Conservation (phyloP, 2,797 vertebrate species). For the Peromyscus attwateri region DNA sequence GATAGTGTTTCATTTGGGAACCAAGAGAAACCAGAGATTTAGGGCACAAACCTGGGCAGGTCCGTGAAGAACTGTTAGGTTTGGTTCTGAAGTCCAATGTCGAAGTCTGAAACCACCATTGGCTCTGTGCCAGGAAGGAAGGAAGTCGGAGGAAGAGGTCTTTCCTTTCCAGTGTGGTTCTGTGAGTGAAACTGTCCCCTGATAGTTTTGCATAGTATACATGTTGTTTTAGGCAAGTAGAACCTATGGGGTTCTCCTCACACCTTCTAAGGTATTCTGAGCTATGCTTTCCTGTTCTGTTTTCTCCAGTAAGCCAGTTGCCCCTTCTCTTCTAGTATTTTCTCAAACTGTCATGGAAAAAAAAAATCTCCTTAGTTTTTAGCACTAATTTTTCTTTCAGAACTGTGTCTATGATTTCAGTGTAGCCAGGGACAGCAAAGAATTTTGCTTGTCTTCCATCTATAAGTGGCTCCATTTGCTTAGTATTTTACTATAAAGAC, state of each 20-base stretch:
- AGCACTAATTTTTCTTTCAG: background rate
- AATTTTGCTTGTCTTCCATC: background rate
- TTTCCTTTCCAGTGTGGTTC: background rate
- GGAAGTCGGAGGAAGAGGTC: background rate
- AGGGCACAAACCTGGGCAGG: background rate
- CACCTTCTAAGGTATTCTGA: background rate
- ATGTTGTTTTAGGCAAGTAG: background rate
- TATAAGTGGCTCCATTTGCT: background rate
- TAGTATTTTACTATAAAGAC: constrained; percentile 18
- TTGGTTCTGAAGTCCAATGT: background rate
- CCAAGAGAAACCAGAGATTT: background rate
- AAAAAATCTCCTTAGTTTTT: background rate
- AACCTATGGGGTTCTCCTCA: background rate
- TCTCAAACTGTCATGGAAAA: background rate
- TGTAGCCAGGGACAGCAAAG: background rate
- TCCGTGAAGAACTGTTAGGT: background rate
- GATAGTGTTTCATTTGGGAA: background rate
- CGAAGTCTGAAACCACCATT: background rate
- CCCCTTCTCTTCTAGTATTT: constrained; percentile 31
- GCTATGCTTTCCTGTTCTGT: background rate
- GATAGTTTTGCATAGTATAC: background rate
- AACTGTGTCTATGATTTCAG: background rate
- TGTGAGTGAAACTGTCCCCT: background rate
- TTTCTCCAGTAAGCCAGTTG: background rate
- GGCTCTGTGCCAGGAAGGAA: background rate